Base-by-base conservation (phyloP, 2,797 vertebrate genomes). In the Bufotes viridis region DNA sequence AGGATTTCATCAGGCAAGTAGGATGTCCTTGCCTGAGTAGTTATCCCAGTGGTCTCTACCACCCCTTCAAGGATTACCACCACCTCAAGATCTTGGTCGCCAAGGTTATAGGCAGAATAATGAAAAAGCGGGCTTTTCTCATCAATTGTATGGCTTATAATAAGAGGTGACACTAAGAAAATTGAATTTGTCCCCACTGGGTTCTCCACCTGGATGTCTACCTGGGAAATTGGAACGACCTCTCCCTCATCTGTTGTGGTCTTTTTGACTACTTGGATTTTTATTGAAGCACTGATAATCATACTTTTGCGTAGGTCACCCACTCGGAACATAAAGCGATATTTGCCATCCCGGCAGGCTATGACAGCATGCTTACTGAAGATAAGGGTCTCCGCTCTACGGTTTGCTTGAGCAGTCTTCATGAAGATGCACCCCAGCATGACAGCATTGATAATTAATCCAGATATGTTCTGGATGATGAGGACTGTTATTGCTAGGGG, bases 341-440 rank as follows among this genome's bases (percentile, higher is more conserved):
- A 87, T 22, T 82, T 81, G 22, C 90, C 89, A 65, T 88, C 72
- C 7, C 91, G 78, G 55, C 81, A 89, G 17, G 90, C 87, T 4
- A 91, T 87, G 15, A 91, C 90, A 1, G 91, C 91, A 29, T 90
- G 29, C 63, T 87, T 90, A 58, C 90, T 91, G 67, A 91, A 91
- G 51, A 91, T 91, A 15, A 91, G 74, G 11, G 91, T 91, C 49
- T 91, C 91, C 0, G 91, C 91, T 17, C 91, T 75, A 8, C 91
- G 90, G 89, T 91, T 90, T 29, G 91, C 90, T 78, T 91, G 91
- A 51, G 91, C 91, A 0, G 91, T 91, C 86, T 91, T 91, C 91
- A 91, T 91, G 75, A 91, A 91, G 67, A 91, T 91, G 63, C 91
- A 91, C 29, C 91, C 91, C 58, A 91, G 60, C 91, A 91, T 91